phyloP scores from a whole-genome alignment of 2,888 invertebrate species.

The Panopea generosa region DNA sequence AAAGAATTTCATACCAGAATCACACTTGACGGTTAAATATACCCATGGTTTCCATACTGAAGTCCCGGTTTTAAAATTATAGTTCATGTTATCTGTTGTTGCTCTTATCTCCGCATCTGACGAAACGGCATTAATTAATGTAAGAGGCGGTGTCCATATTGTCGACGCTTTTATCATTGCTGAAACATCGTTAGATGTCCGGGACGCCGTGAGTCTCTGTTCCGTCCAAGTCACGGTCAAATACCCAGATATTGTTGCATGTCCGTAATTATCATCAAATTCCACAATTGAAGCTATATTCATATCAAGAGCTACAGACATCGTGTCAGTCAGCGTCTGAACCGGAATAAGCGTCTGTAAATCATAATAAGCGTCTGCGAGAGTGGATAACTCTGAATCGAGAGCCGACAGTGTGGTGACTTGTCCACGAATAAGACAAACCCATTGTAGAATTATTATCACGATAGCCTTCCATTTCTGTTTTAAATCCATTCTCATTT shows the following conservation, averaged over 20 bases:
- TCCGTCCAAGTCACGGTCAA: constrained; percentile 37
- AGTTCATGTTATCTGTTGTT: constrained; percentile 12
- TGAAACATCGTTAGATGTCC: constrained; percentile 21
- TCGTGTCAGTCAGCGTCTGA: constrained; percentile 17
- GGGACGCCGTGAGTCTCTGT: constrained; percentile 7
- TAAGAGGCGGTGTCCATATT: constrained; percentile 31
- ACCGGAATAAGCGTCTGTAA: constrained; percentile 25
- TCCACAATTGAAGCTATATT: constrained; percentile 25
- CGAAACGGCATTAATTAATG: constrained; percentile 22
- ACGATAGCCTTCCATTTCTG: too few species aligned
- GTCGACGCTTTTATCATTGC: constrained; percentile 9
- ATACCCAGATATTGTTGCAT: constrained; percentile 25
- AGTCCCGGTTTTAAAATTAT: constrained; percentile 19
- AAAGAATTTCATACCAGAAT: constrained; percentile 28
- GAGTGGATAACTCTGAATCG: not conserved
- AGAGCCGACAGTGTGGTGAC: constrained; percentile 11
- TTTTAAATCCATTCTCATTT: too few species aligned
- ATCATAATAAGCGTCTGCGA: constrained; percentile 26
- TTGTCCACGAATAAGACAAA: not conserved
- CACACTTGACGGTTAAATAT: constrained; percentile 20
- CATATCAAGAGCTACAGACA: constrained; percentile 28
- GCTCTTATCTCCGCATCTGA: constrained; percentile 7
- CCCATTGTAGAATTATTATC: too few species aligned
- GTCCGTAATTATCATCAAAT: constrained; percentile 25
- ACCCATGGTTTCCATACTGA: constrained; percentile 34